A percentile compares a stretch with the other conserved stretches of the same genome.
Evolutionary conservation across 2,797 vertebrate species (phyloP).

Genomic region (Ctenochaetus hawaiiensis): DNA sequence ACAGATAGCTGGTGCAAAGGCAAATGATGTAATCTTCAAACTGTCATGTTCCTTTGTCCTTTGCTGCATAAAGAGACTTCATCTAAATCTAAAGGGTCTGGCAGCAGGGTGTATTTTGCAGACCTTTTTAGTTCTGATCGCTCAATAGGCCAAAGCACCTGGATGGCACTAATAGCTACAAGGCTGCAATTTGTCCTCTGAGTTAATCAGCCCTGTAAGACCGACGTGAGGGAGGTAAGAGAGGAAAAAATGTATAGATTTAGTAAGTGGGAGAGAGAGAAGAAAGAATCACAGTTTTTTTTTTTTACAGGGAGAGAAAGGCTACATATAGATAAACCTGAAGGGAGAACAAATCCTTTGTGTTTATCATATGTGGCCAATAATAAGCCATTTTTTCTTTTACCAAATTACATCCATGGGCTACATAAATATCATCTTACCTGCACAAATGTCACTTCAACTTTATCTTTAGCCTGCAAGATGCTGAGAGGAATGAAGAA

Average conservation of each 20-base stretch:
- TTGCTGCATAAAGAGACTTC: slow-evolving; percentile 44
- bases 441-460: slow-evolving; percentile 60
- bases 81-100: slow-evolving; percentile 50
- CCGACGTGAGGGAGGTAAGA: neutral
- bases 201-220: slow-evolving; percentile 68
- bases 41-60: slow-evolving; percentile 63
- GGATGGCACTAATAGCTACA: slow-evolving; percentile 70
- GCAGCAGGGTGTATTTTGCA: slow-evolving; percentile 32
- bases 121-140: slow-evolving; percentile 65
- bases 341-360: slow-evolving; percentile 53
- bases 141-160: slow-evolving; percentile 72
- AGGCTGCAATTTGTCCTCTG: slow-evolving; percentile 73
- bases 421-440: slow-evolving; percentile 68
- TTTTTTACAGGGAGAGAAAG: slow-evolving; percentile 31
- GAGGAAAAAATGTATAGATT: slow-evolving; percentile 41
- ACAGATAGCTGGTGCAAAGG: slow-evolving; percentile 57
- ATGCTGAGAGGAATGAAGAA: slow-evolving; percentile 34
- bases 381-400: slow-evolving; percentile 71
- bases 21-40: slow-evolving; percentile 63
- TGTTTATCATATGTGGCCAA: slow-evolving; percentile 47
- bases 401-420: slow-evolving; percentile 59
- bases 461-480: slow-evolving; percentile 65
- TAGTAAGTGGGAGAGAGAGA: slow-evolving; percentile 13
- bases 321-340: slow-evolving; percentile 10
- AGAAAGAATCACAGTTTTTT: slow-evolving; percentile 30